phyloP scores from a whole-genome alignment of 1,140 invertebrate species.

The Nilaparvata lugens region DNA sequence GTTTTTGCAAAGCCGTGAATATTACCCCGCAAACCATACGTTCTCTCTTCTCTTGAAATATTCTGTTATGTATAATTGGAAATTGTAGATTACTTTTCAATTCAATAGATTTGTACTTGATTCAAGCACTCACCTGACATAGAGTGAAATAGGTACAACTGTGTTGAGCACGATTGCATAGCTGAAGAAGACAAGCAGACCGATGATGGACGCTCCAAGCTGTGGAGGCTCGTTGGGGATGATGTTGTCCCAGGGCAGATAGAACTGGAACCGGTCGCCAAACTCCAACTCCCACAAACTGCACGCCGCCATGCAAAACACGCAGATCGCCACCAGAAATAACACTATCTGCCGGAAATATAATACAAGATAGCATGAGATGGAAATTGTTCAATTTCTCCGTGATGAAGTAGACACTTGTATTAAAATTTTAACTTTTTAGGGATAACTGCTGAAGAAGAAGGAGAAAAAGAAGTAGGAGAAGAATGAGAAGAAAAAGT shows the following conservation, averaged over 20 bases:
- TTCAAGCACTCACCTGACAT: conserved; percentile 85
- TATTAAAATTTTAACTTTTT: no score
- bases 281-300: conserved; percentile 94
- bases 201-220: conserved; percentile 83
- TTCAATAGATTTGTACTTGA: no score
- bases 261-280: conserved; percentile 82
- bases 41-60: no score
- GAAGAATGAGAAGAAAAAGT: no score
- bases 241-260: conserved; percentile 90
- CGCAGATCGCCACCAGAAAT: conserved; percentile 94
- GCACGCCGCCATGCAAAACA: conserved; percentile 94
- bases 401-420: no score
- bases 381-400: no score
- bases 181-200: conserved; percentile 95
- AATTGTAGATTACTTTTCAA: no score
- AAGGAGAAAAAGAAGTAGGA: no score
- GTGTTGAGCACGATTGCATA: conserved; percentile 99
- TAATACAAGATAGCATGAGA: conserved; percentile 19
- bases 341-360: conserved; percentile 98
- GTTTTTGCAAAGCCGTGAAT: no score
- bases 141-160: conserved; percentile 98
- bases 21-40: background rate
- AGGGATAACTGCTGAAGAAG: no score
- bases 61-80: no score
- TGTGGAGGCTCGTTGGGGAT: conserved; percentile 66